Base-by-base conservation (phyloP, 92 coral and sea anemone species). In the Phenganax stokvisi region DNA sequence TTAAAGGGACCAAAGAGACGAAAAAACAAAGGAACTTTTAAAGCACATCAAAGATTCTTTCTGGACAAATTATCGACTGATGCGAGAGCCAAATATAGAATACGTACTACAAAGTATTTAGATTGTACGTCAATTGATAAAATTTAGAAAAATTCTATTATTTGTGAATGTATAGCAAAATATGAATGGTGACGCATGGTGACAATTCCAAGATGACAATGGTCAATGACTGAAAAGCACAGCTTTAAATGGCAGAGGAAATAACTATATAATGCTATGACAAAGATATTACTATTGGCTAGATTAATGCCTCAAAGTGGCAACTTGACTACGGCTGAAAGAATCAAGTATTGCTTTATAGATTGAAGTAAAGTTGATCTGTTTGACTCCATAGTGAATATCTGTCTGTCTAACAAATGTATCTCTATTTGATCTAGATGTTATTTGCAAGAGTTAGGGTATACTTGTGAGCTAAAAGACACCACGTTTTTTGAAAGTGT, bases 251-350 rank as follows among this genome's bases (percentile, higher is more conserved):
- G 25, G 65, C 77, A 73, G 51, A 52, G 51, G 61, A 52, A 10
- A 53, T 72, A 56, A 72, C 12, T n/a, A 76, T 63, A 70, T 27
- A 5, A 56, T 55, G 67, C 28, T 55, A 57, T 61, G 66, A 87
- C 89, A 92, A 93, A 77, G 85, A 88, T 93, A 54, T 76, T 93
- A 54, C 84, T 93, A 27, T 77, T 93, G 30, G 97, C 94, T 2
- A 86, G 90, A 2, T 80, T 93, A 77, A 85, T 80, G 53, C 60
- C 91, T 15, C 86, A 90, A 28, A 92, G 97, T 10, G 98, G 98
- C 57, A 93, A 93, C 81, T 86, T 81, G 44, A 88, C 98, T 2
- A 92, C 98, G 0, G 90, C 93, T 29, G 72, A 85, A 12, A 86
- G 98, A 81, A 76, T 93, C 16, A 86, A 87, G 98, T 93, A 44